These are phyloP conservation scores for Pteruthius melanotis DNA, from an alignment of 2,113 vertebrate species.

Conservation along the genomic window DNA sequence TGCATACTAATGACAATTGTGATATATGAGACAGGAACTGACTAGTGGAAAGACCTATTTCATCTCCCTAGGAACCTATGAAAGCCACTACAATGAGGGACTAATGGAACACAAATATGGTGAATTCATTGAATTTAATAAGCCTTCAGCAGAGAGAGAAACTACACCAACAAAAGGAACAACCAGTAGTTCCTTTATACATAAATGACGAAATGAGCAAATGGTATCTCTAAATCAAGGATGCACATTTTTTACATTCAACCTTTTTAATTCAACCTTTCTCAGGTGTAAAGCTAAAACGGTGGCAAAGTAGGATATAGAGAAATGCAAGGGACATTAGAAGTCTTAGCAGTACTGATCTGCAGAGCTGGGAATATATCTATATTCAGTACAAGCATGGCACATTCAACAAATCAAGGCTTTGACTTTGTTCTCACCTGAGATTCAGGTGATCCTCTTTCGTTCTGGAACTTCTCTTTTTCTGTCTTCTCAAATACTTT, in stretches of 20 bases:
- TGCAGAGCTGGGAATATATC: background rate
- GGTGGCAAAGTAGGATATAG: background rate
- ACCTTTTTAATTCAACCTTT: background rate
- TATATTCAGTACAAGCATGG: background rate
- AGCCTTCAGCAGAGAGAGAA: background rate
- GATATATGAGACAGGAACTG: background rate
- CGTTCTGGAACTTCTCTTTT: constrained; percentile 69
- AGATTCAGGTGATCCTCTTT: constrained; percentile 54
- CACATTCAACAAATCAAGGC: background rate
- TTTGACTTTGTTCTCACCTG: constrained; percentile 50
- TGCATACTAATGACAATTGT: background rate
- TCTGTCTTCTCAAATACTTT: constrained; percentile 70
- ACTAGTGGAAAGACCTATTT: background rate
- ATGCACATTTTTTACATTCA: background rate
- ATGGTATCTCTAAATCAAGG: background rate
- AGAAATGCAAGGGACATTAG: background rate
- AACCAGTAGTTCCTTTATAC: background rate
- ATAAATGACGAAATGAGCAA: background rate
- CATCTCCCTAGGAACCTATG: background rate
- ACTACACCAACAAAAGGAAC: background rate
- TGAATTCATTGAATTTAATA: background rate
- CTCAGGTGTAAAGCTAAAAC: background rate
- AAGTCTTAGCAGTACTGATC: background rate
- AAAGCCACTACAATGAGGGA: background rate
- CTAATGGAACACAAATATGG: background rate